Conservation (phyloP, 2,888 invertebrate species). For the Parthenolecanium corni region DNA sequence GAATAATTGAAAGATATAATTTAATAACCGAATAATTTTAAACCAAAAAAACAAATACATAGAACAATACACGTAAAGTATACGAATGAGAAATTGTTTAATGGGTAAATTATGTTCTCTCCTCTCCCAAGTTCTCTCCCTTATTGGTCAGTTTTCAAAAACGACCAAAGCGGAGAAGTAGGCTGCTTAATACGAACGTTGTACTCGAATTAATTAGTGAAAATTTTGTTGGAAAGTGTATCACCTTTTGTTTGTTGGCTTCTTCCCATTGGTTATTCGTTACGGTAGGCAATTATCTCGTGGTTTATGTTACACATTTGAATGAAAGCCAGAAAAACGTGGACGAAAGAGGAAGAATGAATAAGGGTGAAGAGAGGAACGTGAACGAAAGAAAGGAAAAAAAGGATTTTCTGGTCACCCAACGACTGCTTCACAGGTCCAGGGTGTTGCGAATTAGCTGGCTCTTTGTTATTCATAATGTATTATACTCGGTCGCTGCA, state of each 20-base stretch:
- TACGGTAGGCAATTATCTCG: constrained; percentile 16
- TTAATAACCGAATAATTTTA: no score
- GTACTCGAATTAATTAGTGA: background rate
- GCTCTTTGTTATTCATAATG: constrained; percentile 24
- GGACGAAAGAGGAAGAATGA: background rate
- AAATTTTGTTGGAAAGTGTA: background rate
- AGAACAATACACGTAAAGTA: no score
- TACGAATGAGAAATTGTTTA: no score
- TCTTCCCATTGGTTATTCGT: constrained; percentile 1
- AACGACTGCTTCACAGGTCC: constrained; percentile 9
- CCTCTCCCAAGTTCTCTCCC: no score
- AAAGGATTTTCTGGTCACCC: background rate
- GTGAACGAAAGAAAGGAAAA: background rate
- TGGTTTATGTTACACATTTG: constrained; percentile 7
- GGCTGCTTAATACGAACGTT: no score
- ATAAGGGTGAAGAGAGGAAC: background rate
- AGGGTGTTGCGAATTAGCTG: constrained; percentile 22
- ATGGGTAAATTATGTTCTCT: no score
- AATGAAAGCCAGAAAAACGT: background rate
- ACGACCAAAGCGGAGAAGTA: no score
- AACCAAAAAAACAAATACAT: no score
- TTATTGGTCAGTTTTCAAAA: no score
- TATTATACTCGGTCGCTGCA: constrained; percentile 22
- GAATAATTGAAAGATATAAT: no score
- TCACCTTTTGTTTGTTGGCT: background rate